These are phyloP conservation scores for Drosophila subsilvestris DNA, from an alignment of 2,888 invertebrate species.

Conservation along the genomic window DNA sequence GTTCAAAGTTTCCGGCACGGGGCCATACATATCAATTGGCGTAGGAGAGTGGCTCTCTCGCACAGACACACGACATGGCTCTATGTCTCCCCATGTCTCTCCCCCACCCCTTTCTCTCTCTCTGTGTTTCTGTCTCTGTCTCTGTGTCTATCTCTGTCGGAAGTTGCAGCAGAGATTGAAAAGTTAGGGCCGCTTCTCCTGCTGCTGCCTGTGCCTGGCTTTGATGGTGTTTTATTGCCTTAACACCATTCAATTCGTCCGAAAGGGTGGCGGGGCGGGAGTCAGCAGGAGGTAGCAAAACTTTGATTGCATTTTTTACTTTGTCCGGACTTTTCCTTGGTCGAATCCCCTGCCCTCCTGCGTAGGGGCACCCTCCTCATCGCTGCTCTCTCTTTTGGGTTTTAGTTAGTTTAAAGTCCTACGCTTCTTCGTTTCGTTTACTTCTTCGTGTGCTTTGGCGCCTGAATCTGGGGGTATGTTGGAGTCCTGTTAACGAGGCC, in stretches of 20 bases:
- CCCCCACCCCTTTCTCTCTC: neutral
- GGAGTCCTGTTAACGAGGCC: conserved; percentile 72
- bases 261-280: neutral
- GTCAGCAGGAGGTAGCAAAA: conserved; percentile 43
- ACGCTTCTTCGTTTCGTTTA: neutral
- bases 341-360: conserved; percentile 17
- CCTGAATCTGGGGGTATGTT: conserved; percentile 10
- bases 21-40: conserved; percentile 72
- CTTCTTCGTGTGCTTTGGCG: conserved; percentile 3
- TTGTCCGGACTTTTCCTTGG: conserved; percentile 32
- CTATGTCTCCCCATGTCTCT: too few species aligned
- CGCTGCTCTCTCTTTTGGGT: conserved; percentile 42
- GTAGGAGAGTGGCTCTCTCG: conserved; percentile 19
- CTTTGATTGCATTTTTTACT: conserved; percentile 74
- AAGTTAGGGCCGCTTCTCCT: conserved; percentile 59
- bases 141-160: conserved; percentile 45
- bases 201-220: conserved; percentile 36
- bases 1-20: conserved; percentile 53
- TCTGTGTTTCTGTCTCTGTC: neutral
- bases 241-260: conserved; percentile 63
- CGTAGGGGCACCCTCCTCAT: conserved; percentile 36
- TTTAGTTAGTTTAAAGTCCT: conserved; percentile 62
- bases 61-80: conserved; percentile 15
- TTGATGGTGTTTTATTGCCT: conserved; percentile 70
- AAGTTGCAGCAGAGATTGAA: conserved; percentile 75